Evolutionary conservation across 2,797 vertebrate species (phyloP).

Genomic region (Margarornis squamiger): DNA sequence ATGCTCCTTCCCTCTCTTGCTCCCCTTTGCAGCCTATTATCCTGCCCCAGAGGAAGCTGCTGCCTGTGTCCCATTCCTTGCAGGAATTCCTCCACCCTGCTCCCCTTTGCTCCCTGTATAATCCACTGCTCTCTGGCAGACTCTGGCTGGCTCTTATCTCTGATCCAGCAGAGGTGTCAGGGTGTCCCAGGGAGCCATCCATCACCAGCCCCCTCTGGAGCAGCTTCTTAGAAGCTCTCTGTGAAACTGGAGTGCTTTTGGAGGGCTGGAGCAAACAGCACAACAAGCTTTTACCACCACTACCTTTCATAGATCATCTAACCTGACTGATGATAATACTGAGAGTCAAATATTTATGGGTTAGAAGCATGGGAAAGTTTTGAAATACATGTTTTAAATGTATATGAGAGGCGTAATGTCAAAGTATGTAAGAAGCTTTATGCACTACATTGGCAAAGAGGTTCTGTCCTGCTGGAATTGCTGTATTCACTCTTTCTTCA

Average conservation of each 20-base stretch:
- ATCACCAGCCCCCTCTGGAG: constrained; percentile 68
- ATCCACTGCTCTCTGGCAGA: constrained; percentile 38
- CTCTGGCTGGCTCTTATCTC: constrained; percentile 64
- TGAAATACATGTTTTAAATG: constrained; percentile 41
- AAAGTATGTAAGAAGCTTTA: background rate
- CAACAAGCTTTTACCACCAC: constrained; percentile 54
- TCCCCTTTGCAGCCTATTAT: constrained; percentile 55
- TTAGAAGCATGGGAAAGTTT: constrained; percentile 24
- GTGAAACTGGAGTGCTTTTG: constrained; percentile 51
- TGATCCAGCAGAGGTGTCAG: constrained; percentile 76
- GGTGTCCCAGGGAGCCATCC: constrained; percentile 70
- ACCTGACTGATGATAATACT: constrained; percentile 59
- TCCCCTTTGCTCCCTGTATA: constrained; percentile 72
- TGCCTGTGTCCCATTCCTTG: constrained; percentile 24
- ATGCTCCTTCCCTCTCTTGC: constrained; percentile 38
- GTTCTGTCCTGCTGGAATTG: background rate
- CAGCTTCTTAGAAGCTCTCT: constrained; percentile 57
- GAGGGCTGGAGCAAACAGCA: constrained; percentile 10
- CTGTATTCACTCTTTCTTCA: background rate
- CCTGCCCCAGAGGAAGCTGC: constrained; percentile 34
- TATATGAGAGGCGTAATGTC: background rate
- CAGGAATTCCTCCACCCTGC: constrained; percentile 45
- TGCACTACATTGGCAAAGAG: background rate
- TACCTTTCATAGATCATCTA: constrained; percentile 27
- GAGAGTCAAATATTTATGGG: constrained; percentile 76